A percentile compares a stretch with the other conserved stretches of the same genome.
Conservation (phyloP, 2,797 vertebrate species). For the Gymnoscopelus braueri region DNA sequence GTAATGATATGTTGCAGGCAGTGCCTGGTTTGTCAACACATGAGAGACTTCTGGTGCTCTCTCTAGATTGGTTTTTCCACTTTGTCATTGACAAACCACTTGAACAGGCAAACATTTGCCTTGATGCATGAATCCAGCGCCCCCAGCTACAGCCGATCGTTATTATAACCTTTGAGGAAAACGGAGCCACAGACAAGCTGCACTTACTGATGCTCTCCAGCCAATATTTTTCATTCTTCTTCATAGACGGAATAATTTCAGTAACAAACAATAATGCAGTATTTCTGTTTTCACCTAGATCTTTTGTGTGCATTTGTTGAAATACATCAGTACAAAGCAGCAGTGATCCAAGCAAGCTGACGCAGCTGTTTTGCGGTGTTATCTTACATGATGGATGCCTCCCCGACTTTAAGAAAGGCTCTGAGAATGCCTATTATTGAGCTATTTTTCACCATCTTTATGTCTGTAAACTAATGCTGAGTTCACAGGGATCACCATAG, state of each 20-base stretch:
- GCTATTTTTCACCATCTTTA: conserved; percentile 62
- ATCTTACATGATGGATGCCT: conserved; percentile 78
- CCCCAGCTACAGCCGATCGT: conserved; percentile 68
- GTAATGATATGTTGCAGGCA: conserved; percentile 68
- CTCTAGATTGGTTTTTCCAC: conserved; percentile 67
- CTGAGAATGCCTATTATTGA: conserved; percentile 70
- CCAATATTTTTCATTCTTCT: conserved; percentile 59
- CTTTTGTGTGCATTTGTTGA: conserved; percentile 40
- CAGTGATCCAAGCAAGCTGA: conserved; percentile 66
- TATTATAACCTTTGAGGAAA: conserved; percentile 75
- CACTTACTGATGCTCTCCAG: conserved; percentile 52
- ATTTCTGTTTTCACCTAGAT: not conserved
- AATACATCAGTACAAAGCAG: conserved; percentile 59
- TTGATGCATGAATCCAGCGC: conserved; percentile 75
- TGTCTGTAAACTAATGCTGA: conserved; percentile 60
- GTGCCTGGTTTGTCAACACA: conserved; percentile 64
- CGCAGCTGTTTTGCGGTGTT: conserved; percentile 69
- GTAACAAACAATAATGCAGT: not conserved
- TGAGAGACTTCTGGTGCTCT: conserved; percentile 56
- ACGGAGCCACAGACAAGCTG: conserved; percentile 61
- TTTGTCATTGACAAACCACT: conserved; percentile 79
- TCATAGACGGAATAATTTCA: conserved; percentile 18
- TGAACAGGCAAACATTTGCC: conserved; percentile 77
- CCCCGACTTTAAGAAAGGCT: conserved; percentile 64
- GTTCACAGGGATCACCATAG: conserved; percentile 62